These are phyloP conservation scores for Albula goreensis DNA, from an alignment of 2,113 vertebrate species.

Conservation along the genomic window DNA sequence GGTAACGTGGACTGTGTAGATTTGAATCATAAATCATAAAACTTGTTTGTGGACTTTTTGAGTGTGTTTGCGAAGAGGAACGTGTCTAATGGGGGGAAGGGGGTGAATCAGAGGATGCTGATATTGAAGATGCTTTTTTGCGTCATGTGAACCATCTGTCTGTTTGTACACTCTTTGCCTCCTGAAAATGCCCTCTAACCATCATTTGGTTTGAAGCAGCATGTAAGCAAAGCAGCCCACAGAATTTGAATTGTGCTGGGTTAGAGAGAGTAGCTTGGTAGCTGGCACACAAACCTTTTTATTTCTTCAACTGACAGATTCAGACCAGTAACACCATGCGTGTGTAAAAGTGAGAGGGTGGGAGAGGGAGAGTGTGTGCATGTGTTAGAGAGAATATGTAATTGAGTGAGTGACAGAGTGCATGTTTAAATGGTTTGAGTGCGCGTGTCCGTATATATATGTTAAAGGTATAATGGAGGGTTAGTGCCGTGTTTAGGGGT, in stretches of 20 bases:
- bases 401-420: too few species aligned
- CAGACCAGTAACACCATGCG: background rate
- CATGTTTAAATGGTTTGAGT: too few species aligned
- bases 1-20: background rate
- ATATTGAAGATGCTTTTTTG: too few species aligned
- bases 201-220: background rate
- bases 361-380: background rate
- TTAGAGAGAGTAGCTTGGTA: background rate
- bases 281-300: background rate
- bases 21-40: background rate
- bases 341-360: background rate
- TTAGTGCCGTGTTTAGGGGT: too few species aligned
- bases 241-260: background rate
- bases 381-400: background rate
- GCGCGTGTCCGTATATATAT: too few species aligned
- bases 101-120: too few species aligned
- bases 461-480: too few species aligned
- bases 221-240: background rate
- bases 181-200: background rate
- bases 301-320: background rate
- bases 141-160: background rate
- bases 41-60: too few species aligned
- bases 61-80: too few species aligned
- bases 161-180: background rate
- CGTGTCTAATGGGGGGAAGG: too few species aligned